phyloP scores from a whole-genome alignment of 2,113 vertebrate species.

The Xenopus tropicalis region UCB_Xtro_10.0 CM004445.2:123467501-123468000 shows the following conservation, averaged over 20 bases:
- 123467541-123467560: no score
- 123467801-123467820: constrained; percentile 23
- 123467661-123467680: no score
- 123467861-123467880: constrained; percentile 7
- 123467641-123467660: no score
- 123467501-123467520: no score
- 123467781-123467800: constrained; percentile 14
- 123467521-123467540: no score
- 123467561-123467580: no score
- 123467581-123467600: no score
- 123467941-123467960: constrained; percentile 40
- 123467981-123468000: constrained; percentile 40
- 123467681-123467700: no score
- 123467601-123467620: no score
- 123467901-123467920: constrained; percentile 40
- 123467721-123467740: background rate
- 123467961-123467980: constrained; percentile 40
- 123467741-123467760: background rate
- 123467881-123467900: constrained; percentile 27
- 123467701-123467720: no score
- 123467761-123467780: background rate
- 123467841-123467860: constrained; percentile 11
- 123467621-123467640: no score
- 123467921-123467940: constrained; percentile 44
- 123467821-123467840: constrained; percentile 23